Base-by-base conservation (phyloP, 2,113 vertebrate species). In the Engraulis encrasicolus region DNA sequence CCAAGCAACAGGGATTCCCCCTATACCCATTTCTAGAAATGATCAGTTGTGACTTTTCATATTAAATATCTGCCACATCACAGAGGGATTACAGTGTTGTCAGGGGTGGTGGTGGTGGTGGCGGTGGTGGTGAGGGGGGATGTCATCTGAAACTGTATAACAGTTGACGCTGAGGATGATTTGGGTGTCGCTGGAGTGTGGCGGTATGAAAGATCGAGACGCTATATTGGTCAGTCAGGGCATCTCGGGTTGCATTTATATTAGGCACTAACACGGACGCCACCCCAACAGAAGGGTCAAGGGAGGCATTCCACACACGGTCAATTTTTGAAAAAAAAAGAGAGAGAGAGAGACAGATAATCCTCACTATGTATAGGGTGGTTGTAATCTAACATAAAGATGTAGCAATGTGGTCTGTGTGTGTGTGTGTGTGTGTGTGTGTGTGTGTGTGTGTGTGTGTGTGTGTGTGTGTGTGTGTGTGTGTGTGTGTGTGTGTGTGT, bases 311-410 rank as follows among this genome's bases (percentile, higher is more conserved):
- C 82, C 81, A 89, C 61, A 81, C 88, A 84, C 88, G 86, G 81
- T 89, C 78, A 77, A 85, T 89, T 89, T 84, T 83, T 83, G 79
- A 52, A 87, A 88, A 90, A 88, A n/a, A n/a, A n/a, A n/a, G n/a
- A n/a, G n/a, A n/a, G n/a, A 48, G 78, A 31, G 23, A 27, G 18
- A 52, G 50, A 34, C 18, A 31, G 23, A 74, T 23, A 74, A 74
- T 15, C 27, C 66, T 74, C 4, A 50, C 90, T 91, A 91, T 91
- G 86, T 88, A 91, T 89, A 91, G 88, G 18, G 38, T 36, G 79
- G 78, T 23, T 79, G 61, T 85, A 83, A 88, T 89, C 85, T 48
- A 81, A 84, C 86, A 85, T 84, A 89, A 71, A 52, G 83, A 87
- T 81, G 54, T 37, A 86, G 54, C 88, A 91, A 88, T 89, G 81